Conservation (phyloP, 1,140 invertebrate genomes). For the Drosophila mauritiana region DNA sequence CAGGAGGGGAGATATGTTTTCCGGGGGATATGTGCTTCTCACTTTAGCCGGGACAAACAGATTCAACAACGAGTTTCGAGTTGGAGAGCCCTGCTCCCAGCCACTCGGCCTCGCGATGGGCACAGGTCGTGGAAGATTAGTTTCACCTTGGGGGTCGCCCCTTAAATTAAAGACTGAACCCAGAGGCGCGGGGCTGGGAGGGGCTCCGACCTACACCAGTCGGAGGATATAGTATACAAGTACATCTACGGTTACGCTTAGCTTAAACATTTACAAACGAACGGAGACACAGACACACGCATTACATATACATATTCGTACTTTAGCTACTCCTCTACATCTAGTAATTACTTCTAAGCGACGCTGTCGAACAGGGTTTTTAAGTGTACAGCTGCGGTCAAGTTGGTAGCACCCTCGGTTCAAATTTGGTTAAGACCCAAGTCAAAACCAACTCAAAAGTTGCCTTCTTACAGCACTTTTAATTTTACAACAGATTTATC, state of each 20-base stretch:
- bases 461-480: too few species aligned
- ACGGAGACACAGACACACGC: slow-evolving; percentile 63
- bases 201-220: slow-evolving; percentile 19
- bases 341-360: slow-evolving; percentile 61
- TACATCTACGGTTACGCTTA: slow-evolving; percentile 68
- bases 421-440: not conserved
- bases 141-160: slow-evolving; percentile 36
- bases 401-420: not conserved
- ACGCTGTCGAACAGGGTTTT: slow-evolving; percentile 40
- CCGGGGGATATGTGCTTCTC: slow-evolving; percentile 17
- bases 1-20: slow-evolving; percentile 59
- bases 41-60: slow-evolving; percentile 27
- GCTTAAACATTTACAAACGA: slow-evolving; percentile 74
- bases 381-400: slow-evolving; percentile 5
- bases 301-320: slow-evolving; percentile 61
- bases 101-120: slow-evolving; percentile 11
- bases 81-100: slow-evolving; percentile 20
- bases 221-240: slow-evolving; percentile 44
- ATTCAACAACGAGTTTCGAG: slow-evolving; percentile 65
- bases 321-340: slow-evolving; percentile 44
- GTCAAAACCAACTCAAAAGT: too few species aligned
- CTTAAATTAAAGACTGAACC: slow-evolving; percentile 14
- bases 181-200: slow-evolving; percentile 19
- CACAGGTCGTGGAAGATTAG: slow-evolving; percentile 32
- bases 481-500: too few species aligned